Base-by-base conservation (phyloP, 2,113 vertebrate genomes). In the Melanocharis versteri region DNA sequence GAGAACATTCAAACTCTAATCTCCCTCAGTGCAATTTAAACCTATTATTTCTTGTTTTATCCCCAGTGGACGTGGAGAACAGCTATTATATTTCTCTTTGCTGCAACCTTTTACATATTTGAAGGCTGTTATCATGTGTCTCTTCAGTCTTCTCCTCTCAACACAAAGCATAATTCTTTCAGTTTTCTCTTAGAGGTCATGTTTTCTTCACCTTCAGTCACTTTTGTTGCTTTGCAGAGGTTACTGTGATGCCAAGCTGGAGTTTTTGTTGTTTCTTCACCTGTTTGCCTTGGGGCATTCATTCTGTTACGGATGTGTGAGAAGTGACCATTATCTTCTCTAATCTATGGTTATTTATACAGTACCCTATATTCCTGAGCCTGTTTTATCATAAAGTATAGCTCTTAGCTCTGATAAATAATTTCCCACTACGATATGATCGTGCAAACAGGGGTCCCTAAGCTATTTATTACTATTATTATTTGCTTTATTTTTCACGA, bases 31-130 rank as follows among this genome's bases (percentile, higher is more conserved):
- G 93, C 72, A 95, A 94, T 95, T 94, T 93, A 95, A 95, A 93
- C 89, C 91, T 89, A 89, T 97, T 96, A 94, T 92, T 95, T 92
- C 95, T 95, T 91, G 89, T 68, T 89, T 92, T 95, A 97, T 94
- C 83, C 95, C 80, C 89, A 92, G 89, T 89, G 86, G 94, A 95
- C 48, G 13, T 21, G 39, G 56, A 89, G 86, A 91, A 75, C 56
- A 78, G 89, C 80, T 95, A 94, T 96, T 94, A 92, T 51, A 87
- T 89, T 95, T 95, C 94, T 92, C 83, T 96, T 94, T 94, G 83
- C 86, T 84, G 94, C 72, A 92, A 87, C 86, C 93, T 94, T 89
- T 94, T 91, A 92, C 94, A 71, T 94, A 89, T 94, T 95, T 93
- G 94, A 93, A 94, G 83, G 83, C 86, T 93, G 72, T 89, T 97